These are phyloP conservation scores for Coenobita brevimanus DNA, from an alignment of 1,140 invertebrate genomes.

Conservation along the genomic window DNA sequence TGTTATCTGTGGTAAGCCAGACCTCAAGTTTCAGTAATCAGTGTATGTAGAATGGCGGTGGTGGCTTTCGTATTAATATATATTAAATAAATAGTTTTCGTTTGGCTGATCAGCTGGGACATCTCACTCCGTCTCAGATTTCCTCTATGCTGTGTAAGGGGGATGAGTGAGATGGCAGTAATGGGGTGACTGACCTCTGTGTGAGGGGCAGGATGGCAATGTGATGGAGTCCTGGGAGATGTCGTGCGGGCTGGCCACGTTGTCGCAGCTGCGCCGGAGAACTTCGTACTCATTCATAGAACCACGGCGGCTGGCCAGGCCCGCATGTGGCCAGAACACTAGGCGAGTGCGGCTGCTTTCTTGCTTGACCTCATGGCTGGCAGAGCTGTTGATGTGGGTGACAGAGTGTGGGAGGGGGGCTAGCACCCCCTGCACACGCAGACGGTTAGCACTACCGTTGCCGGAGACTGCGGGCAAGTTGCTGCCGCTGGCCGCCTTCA, in stretches of 20 bases:
- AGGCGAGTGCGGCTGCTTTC: neutral
- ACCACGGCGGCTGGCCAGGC: neutral
- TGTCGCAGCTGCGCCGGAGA: conserved; percentile 5
- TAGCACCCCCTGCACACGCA: neutral
- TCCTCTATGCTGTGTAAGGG: too few species aligned
- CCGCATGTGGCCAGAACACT: conserved; percentile 28
- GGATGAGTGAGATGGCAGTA: too few species aligned
- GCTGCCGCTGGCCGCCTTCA: neutral
- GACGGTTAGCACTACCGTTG: neutral
- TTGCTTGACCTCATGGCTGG: neutral
- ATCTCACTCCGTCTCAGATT: too few species aligned
- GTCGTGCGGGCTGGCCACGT: neutral
- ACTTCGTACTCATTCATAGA: conserved; percentile 9
- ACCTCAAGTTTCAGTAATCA: too few species aligned
- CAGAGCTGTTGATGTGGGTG: neutral
- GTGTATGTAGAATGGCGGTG: too few species aligned
- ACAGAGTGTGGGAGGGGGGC: neutral
- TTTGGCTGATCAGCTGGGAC: too few species aligned
- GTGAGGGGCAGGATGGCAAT: neutral
- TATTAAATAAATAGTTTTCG: too few species aligned
- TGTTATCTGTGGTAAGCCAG: too few species aligned
- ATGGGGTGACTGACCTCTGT: too few species aligned
- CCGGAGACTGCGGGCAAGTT: neutral
- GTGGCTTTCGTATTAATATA: too few species aligned
- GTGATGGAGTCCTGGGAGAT: neutral